Conservation (phyloP, 2,113 vertebrate species). For the Triplophysa siluroides region DNA sequence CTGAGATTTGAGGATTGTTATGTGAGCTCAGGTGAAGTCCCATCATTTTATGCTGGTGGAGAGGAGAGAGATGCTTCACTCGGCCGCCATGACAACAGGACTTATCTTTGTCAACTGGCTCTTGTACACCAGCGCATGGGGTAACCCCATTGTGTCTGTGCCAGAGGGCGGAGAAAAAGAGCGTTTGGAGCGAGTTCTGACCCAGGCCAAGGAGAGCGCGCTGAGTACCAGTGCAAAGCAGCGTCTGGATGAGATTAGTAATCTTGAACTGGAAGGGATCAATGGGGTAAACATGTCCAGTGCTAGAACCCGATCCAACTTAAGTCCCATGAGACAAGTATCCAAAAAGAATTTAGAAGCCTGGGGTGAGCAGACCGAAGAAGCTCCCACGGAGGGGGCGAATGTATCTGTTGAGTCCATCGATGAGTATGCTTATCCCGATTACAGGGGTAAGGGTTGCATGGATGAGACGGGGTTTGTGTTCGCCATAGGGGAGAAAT, state of each 20-base stretch:
- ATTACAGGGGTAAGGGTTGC: conserved; percentile 97
- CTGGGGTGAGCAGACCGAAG: conserved; percentile 77
- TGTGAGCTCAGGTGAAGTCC: conserved; percentile 84
- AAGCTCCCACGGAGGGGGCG: conserved; percentile 75
- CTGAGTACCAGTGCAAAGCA: conserved; percentile 71
- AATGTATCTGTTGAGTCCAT: conserved; percentile 79
- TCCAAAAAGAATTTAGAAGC: conserved; percentile 74
- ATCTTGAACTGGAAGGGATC: conserved; percentile 75
- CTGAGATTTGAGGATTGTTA: conserved; percentile 76
- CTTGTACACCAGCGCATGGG: conserved; percentile 81
- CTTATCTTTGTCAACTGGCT: conserved; percentile 88
- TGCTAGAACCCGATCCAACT: conserved; percentile 73
- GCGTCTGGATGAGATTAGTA: conserved; percentile 77
- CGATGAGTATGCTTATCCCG: conserved; percentile 93
- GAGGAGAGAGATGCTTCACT: conserved; percentile 85
- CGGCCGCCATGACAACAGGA: conserved; percentile 90
- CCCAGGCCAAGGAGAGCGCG: conserved; percentile 80
- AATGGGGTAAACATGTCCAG: conserved; percentile 76
- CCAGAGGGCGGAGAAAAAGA: conserved; percentile 74
- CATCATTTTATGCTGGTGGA: conserved; percentile 77
- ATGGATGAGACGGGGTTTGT: conserved; percentile 98
- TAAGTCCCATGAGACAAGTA: conserved; percentile 69
- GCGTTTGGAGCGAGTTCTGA: conserved; percentile 70
- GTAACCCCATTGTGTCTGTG: conserved; percentile 83
- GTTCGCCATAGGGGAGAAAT: conserved; percentile 94